phyloP scores from a whole-genome alignment of 2,888 invertebrate species.

The Drosophila buzzatii region DNA sequence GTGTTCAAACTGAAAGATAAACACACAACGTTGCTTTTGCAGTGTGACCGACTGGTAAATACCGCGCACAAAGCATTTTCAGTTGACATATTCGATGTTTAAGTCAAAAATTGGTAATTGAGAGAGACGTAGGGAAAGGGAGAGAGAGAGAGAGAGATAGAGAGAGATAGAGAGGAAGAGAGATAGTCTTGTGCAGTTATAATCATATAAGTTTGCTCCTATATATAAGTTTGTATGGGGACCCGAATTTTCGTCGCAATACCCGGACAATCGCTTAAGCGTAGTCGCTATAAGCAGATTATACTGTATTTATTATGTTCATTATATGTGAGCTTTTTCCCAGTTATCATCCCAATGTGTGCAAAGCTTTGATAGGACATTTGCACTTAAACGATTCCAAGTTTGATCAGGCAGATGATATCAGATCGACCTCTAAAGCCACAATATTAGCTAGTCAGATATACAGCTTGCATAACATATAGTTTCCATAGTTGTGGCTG shows the following conservation, averaged over 20 bases:
- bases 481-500: neutral
- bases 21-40: neutral
- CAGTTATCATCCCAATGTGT: neutral
- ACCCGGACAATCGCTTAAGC: too few species aligned
- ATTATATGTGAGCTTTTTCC: too few species aligned
- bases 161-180: too few species aligned
- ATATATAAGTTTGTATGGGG: too few species aligned
- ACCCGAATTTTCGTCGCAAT: too few species aligned
- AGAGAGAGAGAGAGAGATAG: neutral
- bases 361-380: neutral
- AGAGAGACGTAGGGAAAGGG: neutral
- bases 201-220: too few species aligned
- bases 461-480: neutral
- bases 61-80: neutral
- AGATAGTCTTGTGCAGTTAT: too few species aligned
- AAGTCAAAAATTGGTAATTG: neutral
- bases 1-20: neutral
- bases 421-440: too few species aligned
- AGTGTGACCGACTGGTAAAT: neutral
- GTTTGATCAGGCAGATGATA: neutral
- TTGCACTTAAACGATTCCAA: too few species aligned
- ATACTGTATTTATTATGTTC: too few species aligned
- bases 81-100: neutral
- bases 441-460: neutral
- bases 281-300: too few species aligned